Conservation (phyloP, 2,888 invertebrate species). For the Odontocolon sp. region DNA sequence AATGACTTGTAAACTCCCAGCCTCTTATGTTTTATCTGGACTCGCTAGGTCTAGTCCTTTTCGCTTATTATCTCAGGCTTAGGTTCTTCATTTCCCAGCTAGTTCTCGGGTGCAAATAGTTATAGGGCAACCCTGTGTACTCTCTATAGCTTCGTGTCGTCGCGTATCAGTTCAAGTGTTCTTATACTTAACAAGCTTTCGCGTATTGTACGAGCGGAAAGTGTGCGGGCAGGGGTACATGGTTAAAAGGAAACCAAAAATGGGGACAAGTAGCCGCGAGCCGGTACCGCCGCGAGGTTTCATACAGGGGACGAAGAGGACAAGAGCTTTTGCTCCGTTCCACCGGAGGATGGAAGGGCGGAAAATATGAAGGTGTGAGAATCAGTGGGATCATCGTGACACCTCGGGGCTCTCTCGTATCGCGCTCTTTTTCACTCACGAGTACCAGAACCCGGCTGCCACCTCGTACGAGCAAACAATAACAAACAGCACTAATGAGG, state of each 20-base stretch:
- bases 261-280: conserved; percentile 78
- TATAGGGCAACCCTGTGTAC: background rate
- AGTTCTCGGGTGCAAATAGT: background rate
- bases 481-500: conserved; percentile 81
- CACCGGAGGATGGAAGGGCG: conserved; percentile 57
- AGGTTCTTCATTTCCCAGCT: background rate
- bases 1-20: conserved; percentile 56
- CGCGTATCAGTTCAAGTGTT: conserved; percentile 76
- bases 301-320: conserved; percentile 52
- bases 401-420: conserved; percentile 79
- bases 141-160: conserved; percentile 18
- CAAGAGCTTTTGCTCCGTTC: conserved; percentile 18
- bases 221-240: conserved; percentile 67
- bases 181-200: conserved; percentile 80
- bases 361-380: conserved; percentile 74
- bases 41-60: background rate
- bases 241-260: conserved; percentile 81
- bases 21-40: conserved; percentile 14
- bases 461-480: conserved; percentile 78
- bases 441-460: conserved; percentile 49
- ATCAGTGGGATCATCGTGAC: conserved; percentile 80
- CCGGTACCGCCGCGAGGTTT: conserved; percentile 63
- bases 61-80: background rate
- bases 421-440: conserved; percentile 72
- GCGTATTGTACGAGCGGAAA: conserved; percentile 72